Evolutionary conservation across 2,888 invertebrate genomes (phyloP).

Genomic region (Volucella bombylans): DNA sequence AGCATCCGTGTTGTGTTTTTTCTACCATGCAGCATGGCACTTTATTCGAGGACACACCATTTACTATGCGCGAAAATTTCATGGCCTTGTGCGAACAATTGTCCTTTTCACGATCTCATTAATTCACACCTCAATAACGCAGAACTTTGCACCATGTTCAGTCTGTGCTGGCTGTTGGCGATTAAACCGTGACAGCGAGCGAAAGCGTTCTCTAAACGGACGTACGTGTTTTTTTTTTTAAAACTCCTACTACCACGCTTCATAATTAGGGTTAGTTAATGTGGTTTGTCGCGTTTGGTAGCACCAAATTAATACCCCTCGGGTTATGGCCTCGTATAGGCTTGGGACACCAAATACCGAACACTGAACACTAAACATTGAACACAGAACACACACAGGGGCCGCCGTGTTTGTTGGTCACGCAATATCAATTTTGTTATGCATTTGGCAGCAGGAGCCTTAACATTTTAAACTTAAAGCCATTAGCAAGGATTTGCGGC

Average conservation of each 20-base stretch:
- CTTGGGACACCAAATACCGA: conserved; percentile 31
- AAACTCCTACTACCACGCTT: conserved; percentile 12
- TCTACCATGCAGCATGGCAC: conserved; percentile 44
- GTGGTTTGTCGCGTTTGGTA: conserved; percentile 66
- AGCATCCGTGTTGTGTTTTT: conserved; percentile 39
- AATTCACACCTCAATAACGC: conserved; percentile 55
- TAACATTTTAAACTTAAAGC: conserved; percentile 56
- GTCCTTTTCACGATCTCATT: conserved; percentile 65
- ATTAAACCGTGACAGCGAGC: neutral
- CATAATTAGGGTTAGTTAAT: conserved; percentile 70
- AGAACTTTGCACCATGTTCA: conserved; percentile 29
- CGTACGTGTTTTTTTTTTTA: conserved; percentile 48
- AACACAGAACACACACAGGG: no score
- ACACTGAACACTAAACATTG: no score
- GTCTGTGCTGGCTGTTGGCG: conserved; percentile 46
- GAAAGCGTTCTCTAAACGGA: conserved; percentile 14
- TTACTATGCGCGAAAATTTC: conserved; percentile 45
- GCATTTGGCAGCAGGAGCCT: conserved; percentile 39
- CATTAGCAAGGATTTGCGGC: conserved; percentile 46
- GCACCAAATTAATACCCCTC: conserved; percentile 52
- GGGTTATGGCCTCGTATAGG: conserved; percentile 45
- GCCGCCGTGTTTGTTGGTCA: conserved; percentile 35
- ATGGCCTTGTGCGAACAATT: conserved; percentile 66
- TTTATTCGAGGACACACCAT: conserved; percentile 39
- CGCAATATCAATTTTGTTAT: conserved; percentile 65